These are phyloP conservation scores for Apis cerana DNA, from an alignment of 1,140 invertebrate genomes.

Conservation along the genomic window DNA sequence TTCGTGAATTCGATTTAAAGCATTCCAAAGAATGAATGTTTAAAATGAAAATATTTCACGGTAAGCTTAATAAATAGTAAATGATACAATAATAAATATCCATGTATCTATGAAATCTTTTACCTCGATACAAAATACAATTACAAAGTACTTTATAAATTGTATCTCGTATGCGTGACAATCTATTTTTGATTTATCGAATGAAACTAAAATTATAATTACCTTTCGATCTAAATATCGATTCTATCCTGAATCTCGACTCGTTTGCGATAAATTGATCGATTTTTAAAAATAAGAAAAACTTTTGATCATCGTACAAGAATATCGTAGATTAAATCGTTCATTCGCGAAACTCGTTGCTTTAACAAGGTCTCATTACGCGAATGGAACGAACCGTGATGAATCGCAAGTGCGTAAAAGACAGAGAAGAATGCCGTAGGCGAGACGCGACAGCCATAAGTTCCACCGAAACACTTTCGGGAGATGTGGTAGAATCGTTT, in stretches of 20 bases:
- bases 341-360: neutral
- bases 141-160: neutral
- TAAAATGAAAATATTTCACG: constrained; percentile 31
- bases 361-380: constrained; percentile 47
- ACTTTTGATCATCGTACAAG: neutral
- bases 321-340: constrained; percentile 12
- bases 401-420: constrained; percentile 51
- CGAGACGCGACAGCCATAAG: constrained; percentile 49
- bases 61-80: constrained; percentile 20
- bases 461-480: constrained; percentile 7
- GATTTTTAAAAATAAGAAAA: too few relatives aligned
- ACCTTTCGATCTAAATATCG: too few relatives aligned
- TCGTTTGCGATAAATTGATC: neutral
- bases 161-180: neutral
- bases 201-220: too few relatives aligned
- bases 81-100: neutral
- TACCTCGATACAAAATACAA: neutral
- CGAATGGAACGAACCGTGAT: constrained; percentile 33
- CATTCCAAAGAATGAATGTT: constrained; percentile 11
- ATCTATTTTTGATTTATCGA: neutral
- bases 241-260: neutral
- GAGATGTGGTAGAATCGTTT: neutral
- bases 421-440: neutral
- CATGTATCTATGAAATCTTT: neutral
- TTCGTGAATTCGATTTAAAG: constrained; percentile 12